These are phyloP conservation scores for Anguilla pacifica DNA, from an alignment of 2,797 vertebrate genomes.

Conservation along the genomic window DNA sequence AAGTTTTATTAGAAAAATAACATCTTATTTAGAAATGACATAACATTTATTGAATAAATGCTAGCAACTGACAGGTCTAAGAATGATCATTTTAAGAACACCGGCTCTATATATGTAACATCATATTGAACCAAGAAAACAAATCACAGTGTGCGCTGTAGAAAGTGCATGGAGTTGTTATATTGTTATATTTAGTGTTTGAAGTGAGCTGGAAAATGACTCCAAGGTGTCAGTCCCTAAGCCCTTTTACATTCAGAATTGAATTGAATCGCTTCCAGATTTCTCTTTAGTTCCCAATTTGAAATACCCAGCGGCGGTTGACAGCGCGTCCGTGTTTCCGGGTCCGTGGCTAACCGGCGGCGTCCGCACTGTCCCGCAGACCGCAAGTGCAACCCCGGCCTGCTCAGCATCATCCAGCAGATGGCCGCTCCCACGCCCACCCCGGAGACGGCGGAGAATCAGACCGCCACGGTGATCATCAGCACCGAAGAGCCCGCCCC, in stretches of 20 bases:
- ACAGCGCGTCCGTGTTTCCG: neutral
- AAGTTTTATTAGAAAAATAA: neutral
- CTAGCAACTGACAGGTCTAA: too few species aligned
- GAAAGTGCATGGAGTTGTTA: neutral
- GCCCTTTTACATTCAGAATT: neutral
- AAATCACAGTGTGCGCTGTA: neutral
- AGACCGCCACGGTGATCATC: constrained; percentile 65
- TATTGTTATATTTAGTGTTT: neutral
- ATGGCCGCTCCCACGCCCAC: constrained; percentile 67
- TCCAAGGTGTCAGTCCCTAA: too few species aligned
- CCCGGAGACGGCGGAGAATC: constrained; percentile 68
- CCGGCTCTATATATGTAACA: too few species aligned
- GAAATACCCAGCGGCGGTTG: neutral
- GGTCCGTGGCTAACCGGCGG: neutral
- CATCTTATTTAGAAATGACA: too few species aligned
- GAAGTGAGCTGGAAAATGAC: neutral
- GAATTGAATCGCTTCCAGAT: neutral
- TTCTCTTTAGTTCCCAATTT: neutral
- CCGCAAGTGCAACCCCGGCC: constrained; percentile 82
- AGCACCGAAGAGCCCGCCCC: constrained; percentile 60
- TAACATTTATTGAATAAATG: too few species aligned
- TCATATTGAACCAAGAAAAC: neutral
- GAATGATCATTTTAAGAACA: too few species aligned
- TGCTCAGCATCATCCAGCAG: constrained; percentile 82
- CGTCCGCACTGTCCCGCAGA: constrained; percentile 65